Evolutionary conservation across 2,888 invertebrate genomes (phyloP).

Genomic region (Biston betularia): DNA sequence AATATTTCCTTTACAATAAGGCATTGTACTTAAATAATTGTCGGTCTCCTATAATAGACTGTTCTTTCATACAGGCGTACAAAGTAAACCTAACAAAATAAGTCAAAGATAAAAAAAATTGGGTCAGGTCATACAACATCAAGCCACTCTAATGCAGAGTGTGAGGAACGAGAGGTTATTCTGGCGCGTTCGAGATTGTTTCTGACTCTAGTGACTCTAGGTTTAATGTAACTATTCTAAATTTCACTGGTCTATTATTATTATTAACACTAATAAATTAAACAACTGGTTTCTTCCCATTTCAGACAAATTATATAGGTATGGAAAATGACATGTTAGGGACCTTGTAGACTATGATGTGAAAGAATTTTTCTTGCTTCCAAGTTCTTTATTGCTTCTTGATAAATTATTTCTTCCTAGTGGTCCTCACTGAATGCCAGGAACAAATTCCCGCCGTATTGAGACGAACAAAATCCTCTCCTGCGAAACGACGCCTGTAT

Average conservation of each 20-base stretch:
- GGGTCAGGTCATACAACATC: constrained; percentile 3
- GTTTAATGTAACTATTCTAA: not conserved
- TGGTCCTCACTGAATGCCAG: too few species aligned
- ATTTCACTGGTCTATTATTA: not conserved
- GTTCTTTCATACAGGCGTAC: not conserved
- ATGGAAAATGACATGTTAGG: too few species aligned
- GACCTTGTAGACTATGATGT: too few species aligned
- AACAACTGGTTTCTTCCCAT: too few species aligned
- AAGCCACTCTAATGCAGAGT: not conserved
- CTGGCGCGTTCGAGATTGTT: not conserved
- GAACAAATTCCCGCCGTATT: too few species aligned
- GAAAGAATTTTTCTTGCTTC: too few species aligned
- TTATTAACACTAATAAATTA: too few species aligned
- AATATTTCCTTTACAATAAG: not conserved
- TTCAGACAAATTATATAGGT: too few species aligned
- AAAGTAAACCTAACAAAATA: not conserved
- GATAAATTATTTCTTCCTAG: too few species aligned
- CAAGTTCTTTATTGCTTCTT: too few species aligned
- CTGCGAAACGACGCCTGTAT: too few species aligned
- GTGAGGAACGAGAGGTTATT: not conserved
- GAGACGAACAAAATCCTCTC: too few species aligned
- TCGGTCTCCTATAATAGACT: not conserved
- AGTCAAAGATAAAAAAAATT: constrained; percentile 6
- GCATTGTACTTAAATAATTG: not conserved
- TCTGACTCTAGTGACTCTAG: not conserved